These are phyloP conservation scores for Arctopsyche grandis DNA, from an alignment of 1,140 invertebrate species.

Conservation along the genomic window DNA sequence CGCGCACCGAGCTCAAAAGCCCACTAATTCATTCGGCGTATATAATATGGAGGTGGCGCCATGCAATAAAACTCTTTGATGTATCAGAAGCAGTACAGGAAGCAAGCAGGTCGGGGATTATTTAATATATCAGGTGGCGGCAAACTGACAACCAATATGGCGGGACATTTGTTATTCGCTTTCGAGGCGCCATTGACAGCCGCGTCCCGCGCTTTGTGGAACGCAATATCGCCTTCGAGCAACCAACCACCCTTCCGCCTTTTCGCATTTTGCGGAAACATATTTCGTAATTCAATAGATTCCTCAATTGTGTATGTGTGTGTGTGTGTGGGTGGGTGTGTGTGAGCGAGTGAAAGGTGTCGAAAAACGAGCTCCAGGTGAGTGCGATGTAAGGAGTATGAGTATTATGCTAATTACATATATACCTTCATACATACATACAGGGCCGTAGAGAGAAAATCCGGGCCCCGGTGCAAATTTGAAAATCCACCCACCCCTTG, in stretches of 20 bases:
- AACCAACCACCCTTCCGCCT: neutral
- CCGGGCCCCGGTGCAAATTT: too few relatives aligned
- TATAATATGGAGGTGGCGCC: neutral
- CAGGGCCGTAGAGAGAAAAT: too few relatives aligned
- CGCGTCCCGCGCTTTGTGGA: slow-evolving; percentile 21
- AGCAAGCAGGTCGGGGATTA: slow-evolving; percentile 21
- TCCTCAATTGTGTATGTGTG: neutral
- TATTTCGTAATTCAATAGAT: slow-evolving; percentile 32
- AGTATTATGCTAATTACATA: too few relatives aligned
- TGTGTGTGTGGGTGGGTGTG: too few relatives aligned
- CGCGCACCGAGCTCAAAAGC: too few relatives aligned
- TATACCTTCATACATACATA: too few relatives aligned
- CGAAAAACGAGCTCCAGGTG: neutral
- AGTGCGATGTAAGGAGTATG: too few relatives aligned
- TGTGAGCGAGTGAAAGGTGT: slow-evolving; percentile 21
- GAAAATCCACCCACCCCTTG: too few relatives aligned
- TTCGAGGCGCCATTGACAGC: slow-evolving; percentile 4
- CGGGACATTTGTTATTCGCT: slow-evolving; percentile 37
- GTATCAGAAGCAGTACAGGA: neutral
- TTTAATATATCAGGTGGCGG: slow-evolving; percentile 36
- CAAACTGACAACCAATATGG: slow-evolving; percentile 38
- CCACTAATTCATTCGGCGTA: neutral
- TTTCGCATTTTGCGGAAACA: slow-evolving; percentile 28
- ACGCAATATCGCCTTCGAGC: neutral
- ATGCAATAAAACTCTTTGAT: slow-evolving; percentile 27